Percentiles rank a stretch among this genome's conserved stretches.
Conservation (phyloP, 2,797 vertebrate genomes). For the Sebastes minor region DNA sequence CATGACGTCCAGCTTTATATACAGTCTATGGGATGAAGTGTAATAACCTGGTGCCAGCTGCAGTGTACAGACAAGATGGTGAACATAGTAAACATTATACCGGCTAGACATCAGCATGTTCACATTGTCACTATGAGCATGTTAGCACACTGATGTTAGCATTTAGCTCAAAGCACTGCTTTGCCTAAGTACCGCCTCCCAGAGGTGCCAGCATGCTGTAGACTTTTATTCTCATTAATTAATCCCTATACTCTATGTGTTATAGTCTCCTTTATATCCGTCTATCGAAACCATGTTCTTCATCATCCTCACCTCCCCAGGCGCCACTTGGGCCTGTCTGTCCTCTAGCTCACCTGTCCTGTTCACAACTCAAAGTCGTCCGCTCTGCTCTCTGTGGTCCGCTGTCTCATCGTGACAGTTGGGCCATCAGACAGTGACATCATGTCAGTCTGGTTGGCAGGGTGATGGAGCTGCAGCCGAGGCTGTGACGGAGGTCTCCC, state of each 20-base stretch:
- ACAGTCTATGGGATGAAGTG: no score
- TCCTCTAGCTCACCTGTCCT: background rate
- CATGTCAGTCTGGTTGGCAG: background rate
- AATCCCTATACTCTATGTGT: background rate
- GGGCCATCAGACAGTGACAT: background rate
- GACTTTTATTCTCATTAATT: background rate
- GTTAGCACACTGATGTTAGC: no score
- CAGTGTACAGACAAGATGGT: background rate
- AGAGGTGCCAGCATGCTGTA: background rate
- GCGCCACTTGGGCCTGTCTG: background rate
- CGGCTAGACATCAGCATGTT: background rate
- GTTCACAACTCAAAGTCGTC: background rate
- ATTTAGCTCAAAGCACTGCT: no score
- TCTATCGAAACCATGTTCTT: background rate
- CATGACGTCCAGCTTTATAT: no score
- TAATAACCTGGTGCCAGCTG: no score
- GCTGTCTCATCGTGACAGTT: background rate
- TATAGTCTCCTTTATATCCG: background rate
- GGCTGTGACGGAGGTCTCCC: background rate
- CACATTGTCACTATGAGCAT: no score
- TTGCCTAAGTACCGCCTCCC: background rate
- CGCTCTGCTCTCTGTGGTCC: background rate
- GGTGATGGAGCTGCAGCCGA: background rate
- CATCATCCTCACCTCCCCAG: background rate
- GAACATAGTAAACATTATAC: background rate